Conservation (phyloP, 2,113 vertebrate genomes). For the Merops nubicus region DNA sequence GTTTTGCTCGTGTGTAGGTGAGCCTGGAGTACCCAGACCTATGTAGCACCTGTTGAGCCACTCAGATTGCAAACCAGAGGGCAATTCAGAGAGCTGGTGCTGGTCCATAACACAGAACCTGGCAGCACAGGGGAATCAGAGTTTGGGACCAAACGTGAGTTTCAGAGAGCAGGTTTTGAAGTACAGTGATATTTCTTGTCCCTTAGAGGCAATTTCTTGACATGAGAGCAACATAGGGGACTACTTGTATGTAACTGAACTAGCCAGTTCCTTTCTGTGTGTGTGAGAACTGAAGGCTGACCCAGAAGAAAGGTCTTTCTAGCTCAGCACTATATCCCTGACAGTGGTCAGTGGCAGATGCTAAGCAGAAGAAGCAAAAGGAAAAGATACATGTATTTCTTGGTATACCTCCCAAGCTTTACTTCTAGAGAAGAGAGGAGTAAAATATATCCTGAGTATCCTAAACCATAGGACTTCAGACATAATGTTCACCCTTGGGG, state of each 20-base stretch:
- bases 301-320: not conserved
- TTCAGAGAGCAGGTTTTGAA: not conserved
- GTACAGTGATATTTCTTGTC: not conserved
- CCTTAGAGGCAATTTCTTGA: not conserved
- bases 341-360: not conserved
- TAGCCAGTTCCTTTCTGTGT: not conserved
- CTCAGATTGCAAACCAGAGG: not conserved
- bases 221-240: not conserved
- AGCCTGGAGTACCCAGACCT: not conserved
- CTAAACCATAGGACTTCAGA: conserved; percentile 43
- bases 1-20: not conserved
- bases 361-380: not conserved
- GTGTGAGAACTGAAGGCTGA: not conserved
- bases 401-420: conserved; percentile 21
- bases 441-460: conserved; percentile 35
- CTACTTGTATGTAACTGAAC: not conserved
- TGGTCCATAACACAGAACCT: fast-evolving
- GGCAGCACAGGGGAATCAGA: not conserved
- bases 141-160: not conserved
- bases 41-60: not conserved
- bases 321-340: not conserved
- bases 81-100: not conserved
- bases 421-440: conserved; percentile 4
- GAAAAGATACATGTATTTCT: not conserved
- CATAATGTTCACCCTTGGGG: conserved; percentile 69